Conservation (phyloP, 1,140 invertebrate species). For the Hyles vespertilio region DNA sequence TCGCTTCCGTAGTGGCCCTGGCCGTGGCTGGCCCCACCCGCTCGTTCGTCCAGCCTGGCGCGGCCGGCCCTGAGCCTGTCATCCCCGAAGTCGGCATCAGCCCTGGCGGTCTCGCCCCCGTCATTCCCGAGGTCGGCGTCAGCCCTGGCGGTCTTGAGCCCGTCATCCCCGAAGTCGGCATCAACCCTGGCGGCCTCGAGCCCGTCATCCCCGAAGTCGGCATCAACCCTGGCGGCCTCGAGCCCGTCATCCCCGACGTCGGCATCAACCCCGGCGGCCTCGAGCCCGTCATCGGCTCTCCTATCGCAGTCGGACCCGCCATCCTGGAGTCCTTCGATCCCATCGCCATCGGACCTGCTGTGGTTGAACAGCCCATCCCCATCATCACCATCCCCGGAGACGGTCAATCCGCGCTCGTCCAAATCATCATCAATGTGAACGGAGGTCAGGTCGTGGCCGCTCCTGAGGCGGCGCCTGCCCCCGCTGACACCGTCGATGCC, state of each 20-base stretch:
- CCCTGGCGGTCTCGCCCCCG: conserved; percentile 7
- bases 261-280: background rate
- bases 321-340: conserved; percentile 14
- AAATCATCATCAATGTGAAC: conserved; percentile 8
- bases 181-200: conserved; percentile 7
- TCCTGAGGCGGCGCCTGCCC: conserved; percentile 5
- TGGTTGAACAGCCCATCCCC: conserved; percentile 14
- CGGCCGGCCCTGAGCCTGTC: conserved; percentile 20
- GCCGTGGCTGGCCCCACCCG: conserved; percentile 24
- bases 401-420: conserved; percentile 20
- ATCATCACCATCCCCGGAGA: conserved; percentile 3
- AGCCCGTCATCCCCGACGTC: conserved; percentile 4
- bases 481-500: conserved; percentile 1
- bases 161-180: conserved; percentile 9
- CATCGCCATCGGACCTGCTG: conserved; percentile 22
- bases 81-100: conserved; percentile 7
- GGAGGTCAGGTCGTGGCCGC: background rate
- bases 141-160: conserved; percentile 17
- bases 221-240: background rate
- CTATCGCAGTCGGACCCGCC: conserved; percentile 21
- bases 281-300: conserved; percentile 3
- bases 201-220: background rate
- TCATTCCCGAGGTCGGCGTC: background rate
- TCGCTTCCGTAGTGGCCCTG: conserved; percentile 24
- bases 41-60: conserved; percentile 14